Evolutionary conservation across 35 echinoderm and acorn worm genomes (phyloP).

Genomic region (Apostichopus californicus): DNA sequence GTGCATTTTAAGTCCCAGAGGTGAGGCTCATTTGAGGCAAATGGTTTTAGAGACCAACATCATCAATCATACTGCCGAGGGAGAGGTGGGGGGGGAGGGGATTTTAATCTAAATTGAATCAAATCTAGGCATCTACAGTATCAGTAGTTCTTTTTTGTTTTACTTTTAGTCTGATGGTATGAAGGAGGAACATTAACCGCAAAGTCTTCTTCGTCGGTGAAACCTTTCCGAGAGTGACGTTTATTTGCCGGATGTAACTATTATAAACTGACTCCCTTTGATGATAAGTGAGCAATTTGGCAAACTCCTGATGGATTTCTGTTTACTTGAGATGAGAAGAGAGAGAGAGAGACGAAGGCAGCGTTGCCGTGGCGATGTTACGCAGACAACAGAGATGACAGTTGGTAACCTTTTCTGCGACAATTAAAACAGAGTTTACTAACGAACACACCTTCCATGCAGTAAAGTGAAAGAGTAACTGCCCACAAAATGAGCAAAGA

Average conservation of each 20-base stretch:
- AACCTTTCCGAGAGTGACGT: not conserved
- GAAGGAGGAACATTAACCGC: too few species aligned
- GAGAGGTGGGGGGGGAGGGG: not conserved
- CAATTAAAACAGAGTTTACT: not conserved
- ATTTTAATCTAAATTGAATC: constrained; percentile 46
- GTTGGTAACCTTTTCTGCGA: not conserved
- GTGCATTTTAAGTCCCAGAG: constrained; percentile 3
- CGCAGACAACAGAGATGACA: not conserved
- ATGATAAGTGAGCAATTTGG: constrained; percentile 2
- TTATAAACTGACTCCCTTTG: not conserved
- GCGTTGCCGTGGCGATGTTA: constrained; percentile 1
- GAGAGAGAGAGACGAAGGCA: not conserved
- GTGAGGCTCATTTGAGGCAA: constrained; percentile 30
- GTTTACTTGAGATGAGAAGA: not conserved
- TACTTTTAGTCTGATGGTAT: too few species aligned
- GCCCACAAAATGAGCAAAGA: not conserved
- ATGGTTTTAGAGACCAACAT: constrained; percentile 2
- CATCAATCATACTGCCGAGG: constrained; percentile 5
- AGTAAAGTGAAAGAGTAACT: not conserved
- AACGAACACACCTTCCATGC: not conserved
- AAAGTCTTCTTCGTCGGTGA: too few species aligned
- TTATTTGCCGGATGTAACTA: not conserved
- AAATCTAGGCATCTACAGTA: not conserved
- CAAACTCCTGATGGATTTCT: constrained; percentile 38
- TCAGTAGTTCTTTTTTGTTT: too few species aligned